These are phyloP conservation scores for Cirrhinus molitorella DNA, from an alignment of 2,797 vertebrate species.

Conservation along the genomic window DNA sequence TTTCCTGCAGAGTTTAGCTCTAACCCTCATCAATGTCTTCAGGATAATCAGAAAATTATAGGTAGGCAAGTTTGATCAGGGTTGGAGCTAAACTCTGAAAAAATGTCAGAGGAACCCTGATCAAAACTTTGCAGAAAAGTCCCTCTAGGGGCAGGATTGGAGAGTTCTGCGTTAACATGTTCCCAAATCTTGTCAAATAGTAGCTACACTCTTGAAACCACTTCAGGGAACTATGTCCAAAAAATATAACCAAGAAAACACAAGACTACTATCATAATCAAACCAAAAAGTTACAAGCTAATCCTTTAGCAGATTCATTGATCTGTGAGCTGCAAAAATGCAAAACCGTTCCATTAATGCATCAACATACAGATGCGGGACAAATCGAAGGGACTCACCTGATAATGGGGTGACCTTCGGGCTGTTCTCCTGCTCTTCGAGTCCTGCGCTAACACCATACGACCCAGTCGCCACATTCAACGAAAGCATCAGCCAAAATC, in stretches of 20 bases:
- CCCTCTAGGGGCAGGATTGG: too few relatives aligned
- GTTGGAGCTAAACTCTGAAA: too few relatives aligned
- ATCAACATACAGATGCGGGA: neutral
- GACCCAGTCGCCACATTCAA: conserved; percentile 54
- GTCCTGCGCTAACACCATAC: conserved; percentile 28
- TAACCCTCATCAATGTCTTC: too few relatives aligned
- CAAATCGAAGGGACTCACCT: conserved; percentile 65
- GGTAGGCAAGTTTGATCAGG: too few relatives aligned
- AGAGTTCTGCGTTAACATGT: neutral
- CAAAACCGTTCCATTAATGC: neutral
- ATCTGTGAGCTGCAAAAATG: neutral
- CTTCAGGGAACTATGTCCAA: neutral
- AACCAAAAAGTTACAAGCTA: neutral
- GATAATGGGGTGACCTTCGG: conserved; percentile 46
- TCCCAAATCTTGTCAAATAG: neutral
- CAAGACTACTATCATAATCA: neutral
- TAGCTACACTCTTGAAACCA: neutral
- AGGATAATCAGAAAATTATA: too few relatives aligned
- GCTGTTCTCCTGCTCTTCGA: conserved; percentile 38
- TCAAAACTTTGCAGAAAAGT: neutral
- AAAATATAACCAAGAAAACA: neutral
- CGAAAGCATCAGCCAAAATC: conserved; percentile 53
- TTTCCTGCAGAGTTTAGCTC: too few relatives aligned
- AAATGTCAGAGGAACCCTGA: too few relatives aligned
- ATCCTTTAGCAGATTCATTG: neutral